Evolutionary conservation across 2,113 vertebrate species (phyloP), one percentile per base, ranked within the genome.

Genomic region (Chlorodrepanis virens): DNA sequence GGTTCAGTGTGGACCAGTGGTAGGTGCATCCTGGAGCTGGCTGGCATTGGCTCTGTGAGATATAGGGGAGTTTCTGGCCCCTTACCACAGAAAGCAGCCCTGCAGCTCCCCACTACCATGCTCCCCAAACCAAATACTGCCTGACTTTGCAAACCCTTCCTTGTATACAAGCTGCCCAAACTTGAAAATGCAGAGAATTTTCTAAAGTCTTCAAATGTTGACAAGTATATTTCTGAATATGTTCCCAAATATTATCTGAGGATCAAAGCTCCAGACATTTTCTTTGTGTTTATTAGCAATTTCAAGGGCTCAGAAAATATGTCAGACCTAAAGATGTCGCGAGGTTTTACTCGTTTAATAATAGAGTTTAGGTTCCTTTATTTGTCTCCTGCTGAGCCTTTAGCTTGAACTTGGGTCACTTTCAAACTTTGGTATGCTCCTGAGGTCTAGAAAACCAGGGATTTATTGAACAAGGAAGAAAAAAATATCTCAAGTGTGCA

Each of bases 311-410:
- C 85, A 64, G 80, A 94, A 94, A 77, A 86, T 63, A 9, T 57
- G 83, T 68, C 75, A 93, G 29, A 80, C 68, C 79, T 90, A 70
- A 93, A 74, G 88, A 75, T 67, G 47, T 85, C 3, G 0, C 86
- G 87, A 93, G 67, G 44, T 93, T 93, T 95, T 86, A 67, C 44
- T 90, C 71, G 19, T 68, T 96, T 92, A 97, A 92, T 93, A 93
- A 94, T 81, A 94, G 93, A 86, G 90, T 93, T 94, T 76, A 90
- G 61, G 28, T 71, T 72, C 63, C 77, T 95, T 93, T 93, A 94
- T 94, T 94, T 93, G 76, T 90, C 79, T 94, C 96, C 83, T 96
- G 85, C 93, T 95, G 92, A 95, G 93, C 50, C 88, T 96, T 95
- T 92, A 90, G 83, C 70, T 93, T 94, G 87, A 93, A 94, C 94